A percentile compares a stretch with the other conserved stretches of the same genome.
These are phyloP conservation scores for Malurus alboscapulatus DNA, from an alignment of 2,113 vertebrate genomes.

Conservation along the genomic window DNA sequence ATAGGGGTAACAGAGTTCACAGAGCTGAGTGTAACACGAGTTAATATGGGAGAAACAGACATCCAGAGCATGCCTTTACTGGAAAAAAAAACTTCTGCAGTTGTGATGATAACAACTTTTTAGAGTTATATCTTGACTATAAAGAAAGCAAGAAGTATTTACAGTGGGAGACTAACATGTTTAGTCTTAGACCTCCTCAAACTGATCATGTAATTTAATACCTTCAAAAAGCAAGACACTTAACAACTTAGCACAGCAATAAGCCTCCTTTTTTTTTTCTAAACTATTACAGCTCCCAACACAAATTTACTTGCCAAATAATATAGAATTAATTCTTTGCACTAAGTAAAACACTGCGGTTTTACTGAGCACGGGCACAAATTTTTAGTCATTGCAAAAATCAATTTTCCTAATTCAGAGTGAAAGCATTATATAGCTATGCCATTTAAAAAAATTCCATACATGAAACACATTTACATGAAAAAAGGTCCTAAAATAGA, in stretches of 20 bases:
- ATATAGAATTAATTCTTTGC: neutral
- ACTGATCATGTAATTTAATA: neutral
- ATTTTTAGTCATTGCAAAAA: neutral
- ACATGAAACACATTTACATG: slow-evolving; percentile 40
- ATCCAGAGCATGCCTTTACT: neutral
- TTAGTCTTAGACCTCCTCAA: neutral
- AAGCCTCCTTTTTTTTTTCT: neutral
- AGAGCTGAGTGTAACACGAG: neutral
- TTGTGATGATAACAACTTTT: neutral
- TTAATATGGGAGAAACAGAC: neutral
- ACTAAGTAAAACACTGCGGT: neutral
- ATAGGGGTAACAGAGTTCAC: neutral
- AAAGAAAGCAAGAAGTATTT: neutral
- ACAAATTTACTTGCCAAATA: slow-evolving; percentile 26
- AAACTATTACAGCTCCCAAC: neutral
- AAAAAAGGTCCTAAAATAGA: slow-evolving; percentile 61
- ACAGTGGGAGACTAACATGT: neutral
- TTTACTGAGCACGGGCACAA: neutral
- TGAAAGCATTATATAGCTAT: neutral
- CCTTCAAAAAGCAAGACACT: slow-evolving; percentile 32
- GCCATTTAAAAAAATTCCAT: neutral
- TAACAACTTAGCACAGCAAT: slow-evolving; percentile 50
- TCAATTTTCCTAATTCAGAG: neutral
- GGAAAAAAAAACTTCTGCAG: neutral
- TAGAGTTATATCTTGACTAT: neutral